Evolutionary conservation across 2,797 vertebrate genomes (phyloP).

Genomic region (Hemibagrus guttatus): DNA sequence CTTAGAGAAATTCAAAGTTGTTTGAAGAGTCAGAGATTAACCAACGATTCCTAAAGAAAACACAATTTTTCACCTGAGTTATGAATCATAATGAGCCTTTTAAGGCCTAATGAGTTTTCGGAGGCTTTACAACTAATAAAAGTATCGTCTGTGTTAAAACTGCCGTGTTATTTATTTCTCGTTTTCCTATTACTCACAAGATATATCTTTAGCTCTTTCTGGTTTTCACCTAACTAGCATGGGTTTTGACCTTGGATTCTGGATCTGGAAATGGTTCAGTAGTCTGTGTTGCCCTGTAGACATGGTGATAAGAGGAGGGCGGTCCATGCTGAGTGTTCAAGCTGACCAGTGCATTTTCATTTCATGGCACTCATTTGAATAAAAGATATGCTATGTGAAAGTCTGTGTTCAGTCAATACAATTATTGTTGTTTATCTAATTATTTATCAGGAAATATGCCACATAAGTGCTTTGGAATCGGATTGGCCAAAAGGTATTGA

Average conservation of each 20-base stretch:
- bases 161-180: neutral
- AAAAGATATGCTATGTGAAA: neutral
- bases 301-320: neutral
- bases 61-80: neutral
- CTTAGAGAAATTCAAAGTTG: neutral
- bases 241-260: neutral
- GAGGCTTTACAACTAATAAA: neutral
- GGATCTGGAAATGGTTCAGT: neutral
- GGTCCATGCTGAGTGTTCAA: too few relatives aligned
- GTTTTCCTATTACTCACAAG: neutral
- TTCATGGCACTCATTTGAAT: neutral
- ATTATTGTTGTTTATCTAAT: neutral
- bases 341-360: neutral
- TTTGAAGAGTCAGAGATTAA: neutral
- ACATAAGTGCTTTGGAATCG: neutral
- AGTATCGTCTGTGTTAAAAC: neutral
- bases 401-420: neutral
- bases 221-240: neutral
- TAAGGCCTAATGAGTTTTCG: neutral
- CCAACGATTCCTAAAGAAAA: neutral
- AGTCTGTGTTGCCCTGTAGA: constrained; percentile 5
- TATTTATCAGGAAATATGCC: neutral
- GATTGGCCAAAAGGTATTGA: neutral
- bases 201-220: neutral
- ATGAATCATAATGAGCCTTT: neutral